phyloP scores from a whole-genome alignment of 2,113 vertebrate species.

The Solenodon paradoxus region DNA sequence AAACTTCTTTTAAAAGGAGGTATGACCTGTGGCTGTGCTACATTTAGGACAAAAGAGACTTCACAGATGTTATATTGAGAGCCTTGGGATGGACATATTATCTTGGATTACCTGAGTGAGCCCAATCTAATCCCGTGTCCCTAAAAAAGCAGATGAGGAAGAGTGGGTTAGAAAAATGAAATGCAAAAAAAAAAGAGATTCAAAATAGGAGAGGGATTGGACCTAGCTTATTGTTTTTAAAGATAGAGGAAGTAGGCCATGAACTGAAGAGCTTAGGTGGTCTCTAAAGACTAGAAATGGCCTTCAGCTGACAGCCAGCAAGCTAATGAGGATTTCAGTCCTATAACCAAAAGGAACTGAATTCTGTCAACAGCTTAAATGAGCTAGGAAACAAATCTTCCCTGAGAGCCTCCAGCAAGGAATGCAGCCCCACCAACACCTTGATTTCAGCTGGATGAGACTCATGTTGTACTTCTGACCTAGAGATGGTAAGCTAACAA shows the following conservation, averaged over 20 bases:
- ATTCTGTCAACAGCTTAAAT: neutral
- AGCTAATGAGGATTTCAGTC: neutral
- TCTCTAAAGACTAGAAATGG: neutral
- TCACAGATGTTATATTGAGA: neutral
- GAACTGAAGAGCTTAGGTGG: neutral
- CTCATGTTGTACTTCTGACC: neutral
- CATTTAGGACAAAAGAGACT: neutral
- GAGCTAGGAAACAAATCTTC: neutral
- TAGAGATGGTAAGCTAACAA: neutral
- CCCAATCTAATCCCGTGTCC: neutral
- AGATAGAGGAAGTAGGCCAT: neutral
- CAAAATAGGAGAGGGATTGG: neutral
- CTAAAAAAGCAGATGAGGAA: conserved; percentile 9
- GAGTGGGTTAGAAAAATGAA: neutral
- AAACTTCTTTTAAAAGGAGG: too few species aligned
- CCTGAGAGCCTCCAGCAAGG: neutral
- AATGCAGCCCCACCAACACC: neutral
- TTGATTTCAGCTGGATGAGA: neutral
- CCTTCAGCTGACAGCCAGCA: neutral
- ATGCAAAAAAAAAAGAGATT: neutral
- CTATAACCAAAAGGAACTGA: neutral
- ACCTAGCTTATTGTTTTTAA: neutral
- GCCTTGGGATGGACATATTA: neutral
- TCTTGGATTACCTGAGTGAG: neutral
- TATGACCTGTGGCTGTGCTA: neutral